Evolutionary conservation across 2,113 vertebrate genomes (phyloP).

Genomic region (Zosterops borbonicus): DNA sequence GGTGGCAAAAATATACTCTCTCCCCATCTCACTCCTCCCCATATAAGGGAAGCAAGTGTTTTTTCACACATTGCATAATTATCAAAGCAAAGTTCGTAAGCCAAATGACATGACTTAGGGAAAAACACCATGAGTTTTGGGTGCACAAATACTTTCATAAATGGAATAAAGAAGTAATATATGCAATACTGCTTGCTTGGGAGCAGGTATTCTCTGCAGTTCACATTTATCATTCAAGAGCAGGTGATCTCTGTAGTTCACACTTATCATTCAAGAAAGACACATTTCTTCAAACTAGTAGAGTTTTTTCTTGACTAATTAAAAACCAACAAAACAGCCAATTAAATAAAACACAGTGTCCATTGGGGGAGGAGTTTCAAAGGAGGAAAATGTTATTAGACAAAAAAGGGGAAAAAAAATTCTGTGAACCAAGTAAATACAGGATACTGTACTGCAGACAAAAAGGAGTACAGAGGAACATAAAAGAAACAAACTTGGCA

Average conservation of each 20-base stretch:
- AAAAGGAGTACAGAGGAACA: background rate
- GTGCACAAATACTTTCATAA: background rate
- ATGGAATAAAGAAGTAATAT: background rate
- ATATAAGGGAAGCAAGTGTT: background rate
- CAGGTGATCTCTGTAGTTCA: background rate
- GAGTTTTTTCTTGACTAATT: background rate
- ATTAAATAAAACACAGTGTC: background rate
- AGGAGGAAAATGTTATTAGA: background rate
- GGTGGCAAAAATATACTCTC: background rate
- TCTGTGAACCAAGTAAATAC: background rate
- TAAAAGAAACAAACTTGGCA: background rate
- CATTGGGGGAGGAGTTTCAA: background rate
- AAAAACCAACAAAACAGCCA: background rate
- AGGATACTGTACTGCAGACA: background rate
- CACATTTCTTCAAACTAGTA: background rate
- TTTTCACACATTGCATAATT: background rate
- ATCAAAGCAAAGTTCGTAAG: background rate
- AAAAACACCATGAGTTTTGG: background rate
- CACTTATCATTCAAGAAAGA: background rate
- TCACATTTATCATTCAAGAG: background rate
- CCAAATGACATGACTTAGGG: background rate
- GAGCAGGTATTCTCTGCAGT: background rate
- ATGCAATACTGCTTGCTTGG: background rate
- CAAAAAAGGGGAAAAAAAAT: background rate
- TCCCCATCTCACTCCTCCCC: rapidly evolving